Evolutionary conservation across 2,888 invertebrate genomes (phyloP).

Genomic region (Microdon myrmicae): DNA sequence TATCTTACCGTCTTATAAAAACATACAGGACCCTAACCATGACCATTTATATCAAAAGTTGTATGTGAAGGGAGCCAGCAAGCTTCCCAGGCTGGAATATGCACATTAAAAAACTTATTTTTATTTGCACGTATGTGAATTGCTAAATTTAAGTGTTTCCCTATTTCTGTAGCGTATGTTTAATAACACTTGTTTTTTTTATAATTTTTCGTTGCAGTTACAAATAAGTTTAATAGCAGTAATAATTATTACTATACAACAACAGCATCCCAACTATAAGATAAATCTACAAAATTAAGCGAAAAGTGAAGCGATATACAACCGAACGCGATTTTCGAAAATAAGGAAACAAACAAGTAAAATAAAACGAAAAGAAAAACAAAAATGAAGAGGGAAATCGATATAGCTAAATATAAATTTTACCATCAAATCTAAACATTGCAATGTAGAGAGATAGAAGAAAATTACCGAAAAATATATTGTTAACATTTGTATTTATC

Average conservation of each 20-base stretch:
- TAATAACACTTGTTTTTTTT: conserved; percentile 3
- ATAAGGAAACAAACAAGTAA: background rate
- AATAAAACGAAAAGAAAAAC: conserved; percentile 7
- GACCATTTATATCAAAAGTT: too few relatives aligned
- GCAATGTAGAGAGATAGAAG: conserved; percentile 14
- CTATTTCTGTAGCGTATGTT: too few relatives aligned
- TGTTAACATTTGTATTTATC: conserved; percentile 40
- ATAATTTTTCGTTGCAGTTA: conserved; percentile 30
- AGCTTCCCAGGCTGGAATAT: too few relatives aligned
- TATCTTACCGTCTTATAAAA: too few relatives aligned
- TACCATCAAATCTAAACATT: conserved; percentile 20
- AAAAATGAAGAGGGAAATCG: conserved; percentile 27
- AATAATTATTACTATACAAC: conserved; percentile 41
- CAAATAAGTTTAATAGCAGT: conserved; percentile 42
- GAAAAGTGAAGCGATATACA: conserved; percentile 2
- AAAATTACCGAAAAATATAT: conserved; percentile 18
- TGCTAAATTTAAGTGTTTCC: too few relatives aligned
- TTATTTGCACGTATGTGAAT: too few relatives aligned
- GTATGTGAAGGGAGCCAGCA: too few relatives aligned
- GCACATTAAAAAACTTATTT: too few relatives aligned
- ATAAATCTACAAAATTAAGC: conserved; percentile 13
- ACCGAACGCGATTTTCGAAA: conserved; percentile 12
- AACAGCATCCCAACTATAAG: conserved; percentile 42
- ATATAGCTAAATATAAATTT: conserved; percentile 34
- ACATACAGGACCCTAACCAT: background rate